phyloP scores from a whole-genome alignment of 2,888 invertebrate genomes.

The Erynnis tages region DNA sequence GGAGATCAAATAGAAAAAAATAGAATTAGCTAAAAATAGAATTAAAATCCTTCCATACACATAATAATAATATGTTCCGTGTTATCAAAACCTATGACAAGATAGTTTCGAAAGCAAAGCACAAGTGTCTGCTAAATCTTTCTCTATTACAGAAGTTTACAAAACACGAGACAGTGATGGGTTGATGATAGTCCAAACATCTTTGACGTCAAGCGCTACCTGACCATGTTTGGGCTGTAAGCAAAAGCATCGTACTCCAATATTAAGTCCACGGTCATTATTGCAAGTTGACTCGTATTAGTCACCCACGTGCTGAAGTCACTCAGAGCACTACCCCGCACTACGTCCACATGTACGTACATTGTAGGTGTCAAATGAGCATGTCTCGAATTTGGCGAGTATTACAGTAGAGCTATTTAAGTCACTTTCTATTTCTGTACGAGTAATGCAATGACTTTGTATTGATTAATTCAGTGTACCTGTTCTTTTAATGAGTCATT shows the following conservation, averaged over 20 bases:
- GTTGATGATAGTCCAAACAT: no score
- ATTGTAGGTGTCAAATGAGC: slow-evolving; percentile 10
- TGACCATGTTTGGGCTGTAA: slow-evolving; percentile 16
- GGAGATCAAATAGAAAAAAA: no score
- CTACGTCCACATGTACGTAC: not conserved
- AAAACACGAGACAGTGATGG: no score
- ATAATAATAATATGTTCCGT: no score
- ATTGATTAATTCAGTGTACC: not conserved
- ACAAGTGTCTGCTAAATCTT: no score
- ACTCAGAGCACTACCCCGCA: slow-evolving; percentile 4
- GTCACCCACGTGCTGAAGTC: slow-evolving; percentile 17
- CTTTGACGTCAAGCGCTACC: not conserved
- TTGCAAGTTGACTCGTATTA: slow-evolving; percentile 17
- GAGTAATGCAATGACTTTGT: slow-evolving; percentile 1
- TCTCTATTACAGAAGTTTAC: no score
- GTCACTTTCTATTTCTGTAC: slow-evolving; percentile 1
- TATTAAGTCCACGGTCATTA: slow-evolving; percentile 1
- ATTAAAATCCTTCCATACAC: no score
- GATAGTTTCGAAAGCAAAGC: no score
- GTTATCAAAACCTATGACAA: no score
- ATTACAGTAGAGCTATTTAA: not conserved
- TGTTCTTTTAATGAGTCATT: not conserved
- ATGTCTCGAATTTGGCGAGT: slow-evolving; percentile 17
- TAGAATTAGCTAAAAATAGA: no score
- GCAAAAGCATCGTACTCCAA: not conserved